Evolutionary conservation across 1,140 invertebrate species (phyloP).

Genomic region (Drosophila albomicans): DNA sequence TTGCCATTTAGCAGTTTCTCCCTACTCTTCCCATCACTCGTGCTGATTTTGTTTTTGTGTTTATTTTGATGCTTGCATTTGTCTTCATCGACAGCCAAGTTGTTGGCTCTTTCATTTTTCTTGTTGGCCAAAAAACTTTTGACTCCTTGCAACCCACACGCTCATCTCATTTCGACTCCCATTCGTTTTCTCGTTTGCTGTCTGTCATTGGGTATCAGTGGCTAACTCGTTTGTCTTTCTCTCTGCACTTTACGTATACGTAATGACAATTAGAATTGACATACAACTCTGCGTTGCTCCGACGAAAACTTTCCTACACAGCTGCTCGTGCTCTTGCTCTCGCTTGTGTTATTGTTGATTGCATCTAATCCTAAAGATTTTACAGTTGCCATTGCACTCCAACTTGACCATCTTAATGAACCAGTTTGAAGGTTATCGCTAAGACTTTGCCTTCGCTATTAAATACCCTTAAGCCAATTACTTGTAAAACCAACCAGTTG

Average conservation of each 20-base stretch:
- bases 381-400: conserved; percentile 66
- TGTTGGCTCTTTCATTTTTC: conserved; percentile 80
- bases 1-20: conserved; percentile 39
- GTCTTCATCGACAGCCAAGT: conserved; percentile 83
- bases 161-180: conserved; percentile 1
- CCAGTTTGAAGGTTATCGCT: conserved; percentile 35
- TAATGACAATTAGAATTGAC: conserved; percentile 84
- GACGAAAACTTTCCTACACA: conserved; percentile 60
- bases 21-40: not conserved
- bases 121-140: conserved; percentile 65
- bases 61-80: conserved; percentile 66
- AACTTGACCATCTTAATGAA: conserved; percentile 69
- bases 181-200: conserved; percentile 54
- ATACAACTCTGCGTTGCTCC: conserved; percentile 48
- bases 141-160: conserved; percentile 32
- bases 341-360: conserved; percentile 78
- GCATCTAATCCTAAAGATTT: conserved; percentile 80
- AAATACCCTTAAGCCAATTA: conserved; percentile 47
- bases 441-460: conserved; percentile 13
- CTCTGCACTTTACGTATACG: conserved; percentile 77
- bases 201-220: conserved; percentile 75
- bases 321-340: conserved; percentile 32
- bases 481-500: not conserved
- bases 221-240: conserved; percentile 81
- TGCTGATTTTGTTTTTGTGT: conserved; percentile 22